These are phyloP conservation scores for Oceanodroma tethys DNA, from an alignment of 2,113 vertebrate genomes.

Conservation along the genomic window DNA sequence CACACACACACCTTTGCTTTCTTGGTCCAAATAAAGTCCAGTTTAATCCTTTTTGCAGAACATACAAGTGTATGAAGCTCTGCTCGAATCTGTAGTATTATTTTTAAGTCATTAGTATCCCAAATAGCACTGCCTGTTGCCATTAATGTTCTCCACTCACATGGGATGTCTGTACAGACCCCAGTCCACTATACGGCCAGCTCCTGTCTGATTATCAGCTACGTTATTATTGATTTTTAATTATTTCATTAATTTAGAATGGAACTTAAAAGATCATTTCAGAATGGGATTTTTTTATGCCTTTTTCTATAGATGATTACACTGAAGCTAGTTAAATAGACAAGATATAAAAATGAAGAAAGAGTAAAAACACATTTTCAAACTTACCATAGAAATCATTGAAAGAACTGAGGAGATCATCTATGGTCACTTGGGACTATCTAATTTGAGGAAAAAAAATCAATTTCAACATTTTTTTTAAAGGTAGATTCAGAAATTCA, in stretches of 20 bases:
- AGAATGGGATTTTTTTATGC: neutral
- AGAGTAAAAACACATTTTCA: neutral
- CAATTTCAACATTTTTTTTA: neutral
- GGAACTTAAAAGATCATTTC: neutral
- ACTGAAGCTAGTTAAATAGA: neutral
- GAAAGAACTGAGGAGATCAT: neutral
- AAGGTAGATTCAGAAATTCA: neutral
- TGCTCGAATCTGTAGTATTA: fast-evolving
- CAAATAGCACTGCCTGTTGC: neutral
- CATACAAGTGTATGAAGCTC: neutral
- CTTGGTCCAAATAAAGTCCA: fast-evolving
- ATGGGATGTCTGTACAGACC: neutral
- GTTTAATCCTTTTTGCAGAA: neutral
- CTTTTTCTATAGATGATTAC: neutral
- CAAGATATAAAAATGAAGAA: neutral
- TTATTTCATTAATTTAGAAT: neutral
- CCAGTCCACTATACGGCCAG: neutral
- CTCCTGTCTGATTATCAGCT: neutral
- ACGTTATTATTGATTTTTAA: neutral
- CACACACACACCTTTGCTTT: neutral
- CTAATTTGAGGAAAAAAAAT: too few species aligned
- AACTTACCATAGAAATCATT: neutral
- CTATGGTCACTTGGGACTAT: neutral
- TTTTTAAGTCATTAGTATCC: neutral
- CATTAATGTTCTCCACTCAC: neutral